A percentile compares a stretch with the other conserved stretches of the same genome.
Conservation (phyloP, 2,888 invertebrate genomes). For the Lucinisca nassula region DNA sequence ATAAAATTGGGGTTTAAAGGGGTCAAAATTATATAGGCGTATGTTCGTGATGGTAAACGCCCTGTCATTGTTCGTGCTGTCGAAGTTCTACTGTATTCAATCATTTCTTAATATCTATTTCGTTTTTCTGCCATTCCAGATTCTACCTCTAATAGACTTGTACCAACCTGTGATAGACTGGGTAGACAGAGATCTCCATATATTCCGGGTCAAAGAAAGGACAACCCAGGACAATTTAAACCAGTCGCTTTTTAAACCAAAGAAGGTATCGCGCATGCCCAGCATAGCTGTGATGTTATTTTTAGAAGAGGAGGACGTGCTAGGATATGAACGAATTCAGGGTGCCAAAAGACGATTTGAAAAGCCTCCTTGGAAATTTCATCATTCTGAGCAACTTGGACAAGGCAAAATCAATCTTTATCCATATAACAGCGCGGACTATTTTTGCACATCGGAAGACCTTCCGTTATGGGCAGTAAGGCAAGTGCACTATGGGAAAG, state of each 20-base stretch:
- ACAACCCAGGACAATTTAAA: slow-evolving; percentile 44
- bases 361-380: slow-evolving; percentile 83
- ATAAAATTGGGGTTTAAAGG: no score
- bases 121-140: slow-evolving; percentile 22
- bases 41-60: no score
- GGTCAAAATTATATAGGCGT: no score
- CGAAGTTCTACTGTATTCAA: no score
- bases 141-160: slow-evolving; percentile 75
- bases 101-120: not conserved
- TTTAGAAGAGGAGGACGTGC: slow-evolving; percentile 77
- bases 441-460: slow-evolving; percentile 81
- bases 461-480: slow-evolving; percentile 84
- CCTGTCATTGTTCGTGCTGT: no score
- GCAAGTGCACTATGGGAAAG: slow-evolving; percentile 85
- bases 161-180: slow-evolving; percentile 79
- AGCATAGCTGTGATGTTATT: slow-evolving; percentile 80
- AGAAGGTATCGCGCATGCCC: slow-evolving; percentile 68
- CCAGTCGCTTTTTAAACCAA: slow-evolving; percentile 54
- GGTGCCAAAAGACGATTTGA: slow-evolving; percentile 76
- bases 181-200: slow-evolving; percentile 78
- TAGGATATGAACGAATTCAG: slow-evolving; percentile 76
- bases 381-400: slow-evolving; percentile 81
- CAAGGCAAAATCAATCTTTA: slow-evolving; percentile 78
- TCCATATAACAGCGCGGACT: slow-evolving; percentile 83
- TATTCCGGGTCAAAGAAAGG: slow-evolving; percentile 75